Evolutionary conservation across 2,888 invertebrate genomes (phyloP).

Genomic region (Perizoma flavofasciatum): DNA sequence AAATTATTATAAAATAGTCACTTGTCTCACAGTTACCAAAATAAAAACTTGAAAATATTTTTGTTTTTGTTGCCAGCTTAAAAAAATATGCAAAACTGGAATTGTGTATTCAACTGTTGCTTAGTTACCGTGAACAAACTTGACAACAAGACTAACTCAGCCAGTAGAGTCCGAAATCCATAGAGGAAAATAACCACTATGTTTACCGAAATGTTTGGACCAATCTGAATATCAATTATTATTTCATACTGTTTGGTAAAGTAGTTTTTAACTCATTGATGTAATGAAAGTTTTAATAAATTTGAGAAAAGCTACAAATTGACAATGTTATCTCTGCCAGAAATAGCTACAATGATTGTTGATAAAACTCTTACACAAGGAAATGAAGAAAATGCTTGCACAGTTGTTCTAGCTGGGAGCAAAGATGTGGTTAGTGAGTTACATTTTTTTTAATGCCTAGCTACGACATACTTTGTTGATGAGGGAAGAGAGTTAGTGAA

Average conservation of each 20-base stretch:
- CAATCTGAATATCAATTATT: too few species aligned
- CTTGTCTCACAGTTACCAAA: slow-evolving; percentile 8
- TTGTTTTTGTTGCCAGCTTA: too few species aligned
- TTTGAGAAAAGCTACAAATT: not conserved
- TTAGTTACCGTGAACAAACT: not conserved
- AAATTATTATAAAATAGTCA: not conserved
- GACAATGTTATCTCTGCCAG: slow-evolving; percentile 75
- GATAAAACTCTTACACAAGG: slow-evolving; percentile 64
- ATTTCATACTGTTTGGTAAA: too few species aligned
- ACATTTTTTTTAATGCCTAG: too few species aligned
- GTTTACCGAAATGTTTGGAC: too few species aligned
- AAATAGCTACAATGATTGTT: slow-evolving; percentile 79
- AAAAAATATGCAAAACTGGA: too few species aligned
- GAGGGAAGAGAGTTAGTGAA: too few species aligned
- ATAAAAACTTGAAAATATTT: slow-evolving; percentile 1
- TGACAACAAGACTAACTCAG: not conserved
- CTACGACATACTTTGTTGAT: too few species aligned
- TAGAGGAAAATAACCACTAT: too few species aligned
- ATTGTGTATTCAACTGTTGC: not conserved
- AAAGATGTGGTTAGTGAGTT: slow-evolving; percentile 85
- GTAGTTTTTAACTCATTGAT: too few species aligned
- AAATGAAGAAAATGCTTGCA: slow-evolving; percentile 70
- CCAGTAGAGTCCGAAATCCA: not conserved
- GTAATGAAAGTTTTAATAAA: too few species aligned
- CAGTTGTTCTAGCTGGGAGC: slow-evolving; percentile 87